Evolutionary conservation across 1,140 invertebrate genomes (phyloP).

Genomic region (Drosophila hydei): DNA sequence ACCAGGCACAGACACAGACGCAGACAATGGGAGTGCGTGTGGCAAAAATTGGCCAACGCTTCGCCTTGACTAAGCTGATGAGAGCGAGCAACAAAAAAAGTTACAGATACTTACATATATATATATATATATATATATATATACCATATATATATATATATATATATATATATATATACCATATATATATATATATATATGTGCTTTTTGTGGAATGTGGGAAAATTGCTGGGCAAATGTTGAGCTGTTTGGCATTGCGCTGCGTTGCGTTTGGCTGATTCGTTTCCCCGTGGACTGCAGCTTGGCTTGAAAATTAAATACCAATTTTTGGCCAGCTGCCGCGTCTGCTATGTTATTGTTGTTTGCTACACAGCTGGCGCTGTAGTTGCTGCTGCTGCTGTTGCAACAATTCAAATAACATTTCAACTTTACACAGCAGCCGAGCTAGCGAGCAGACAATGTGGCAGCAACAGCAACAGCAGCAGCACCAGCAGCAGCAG

Average conservation of each 20-base stretch:
- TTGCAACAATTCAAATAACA: slow-evolving; percentile 82
- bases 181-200: no score
- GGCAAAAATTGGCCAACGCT: slow-evolving; percentile 10
- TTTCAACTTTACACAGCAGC: slow-evolving; percentile 65
- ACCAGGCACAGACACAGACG: slow-evolving; percentile 14
- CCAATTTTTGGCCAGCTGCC: slow-evolving; percentile 73
- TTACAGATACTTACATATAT: background rate
- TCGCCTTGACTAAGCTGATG: slow-evolving; percentile 6
- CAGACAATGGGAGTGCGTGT: slow-evolving; percentile 1
- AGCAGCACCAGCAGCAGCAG: slow-evolving; percentile 15
- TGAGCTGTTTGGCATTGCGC: slow-evolving; percentile 14
- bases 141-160: no score
- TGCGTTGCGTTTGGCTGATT: slow-evolving; percentile 32
- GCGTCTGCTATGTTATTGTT: slow-evolving; percentile 37
- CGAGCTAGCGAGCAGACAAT: slow-evolving; percentile 59
- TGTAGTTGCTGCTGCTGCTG: slow-evolving; percentile 44
- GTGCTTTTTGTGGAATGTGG: slow-evolving; percentile 57
- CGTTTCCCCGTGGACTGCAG: slow-evolving; percentile 68
- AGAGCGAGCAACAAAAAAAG: background rate
- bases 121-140: slow-evolving; percentile 21
- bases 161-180: slow-evolving; percentile 3
- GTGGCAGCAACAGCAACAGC: slow-evolving; percentile 56
- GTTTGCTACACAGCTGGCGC: slow-evolving; percentile 19
- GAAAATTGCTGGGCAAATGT: slow-evolving; percentile 53
- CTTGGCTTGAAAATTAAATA: slow-evolving; percentile 80